Evolutionary conservation across 2,113 vertebrate species (phyloP).

Genomic region (Scomber scombrus): DNA sequence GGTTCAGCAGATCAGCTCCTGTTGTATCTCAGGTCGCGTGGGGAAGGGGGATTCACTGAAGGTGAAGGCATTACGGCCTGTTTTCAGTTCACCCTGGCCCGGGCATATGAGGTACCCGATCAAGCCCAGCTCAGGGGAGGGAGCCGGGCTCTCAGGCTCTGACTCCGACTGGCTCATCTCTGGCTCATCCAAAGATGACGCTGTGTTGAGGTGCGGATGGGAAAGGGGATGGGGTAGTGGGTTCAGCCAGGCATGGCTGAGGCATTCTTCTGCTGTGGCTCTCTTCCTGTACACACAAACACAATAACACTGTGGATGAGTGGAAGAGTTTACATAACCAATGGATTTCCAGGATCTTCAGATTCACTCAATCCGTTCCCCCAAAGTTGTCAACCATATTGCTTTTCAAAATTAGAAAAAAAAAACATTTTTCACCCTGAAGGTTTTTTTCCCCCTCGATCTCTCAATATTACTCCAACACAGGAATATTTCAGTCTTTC

Average conservation of each 20-base stretch:
- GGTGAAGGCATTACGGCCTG: constrained; percentile 80
- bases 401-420: constrained; percentile 55
- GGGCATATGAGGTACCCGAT: constrained; percentile 79
- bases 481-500: constrained; percentile 69
- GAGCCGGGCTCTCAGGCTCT: constrained; percentile 82
- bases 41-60: constrained; percentile 81
- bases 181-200: constrained; percentile 75
- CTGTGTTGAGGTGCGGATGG: constrained; percentile 56
- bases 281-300: constrained; percentile 82
- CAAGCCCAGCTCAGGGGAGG: constrained; percentile 79
- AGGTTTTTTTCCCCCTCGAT: constrained; percentile 20
- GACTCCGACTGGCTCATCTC: constrained; percentile 84
- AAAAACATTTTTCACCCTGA: constrained; percentile 29
- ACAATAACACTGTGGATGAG: constrained; percentile 66
- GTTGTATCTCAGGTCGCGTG: constrained; percentile 82
- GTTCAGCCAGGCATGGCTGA: constrained; percentile 87
- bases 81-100: constrained; percentile 82
- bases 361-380: constrained; percentile 34
- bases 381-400: constrained; percentile 41
- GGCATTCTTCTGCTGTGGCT: constrained; percentile 85
- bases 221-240: constrained; percentile 46
- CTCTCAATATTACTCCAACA: constrained; percentile 60
- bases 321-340: constrained; percentile 67
- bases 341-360: constrained; percentile 38
- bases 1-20: constrained; percentile 85